These are phyloP conservation scores for Rhynchopsitta pachyrhyncha DNA, from an alignment of 2,113 vertebrate species.

Conservation along the genomic window DNA sequence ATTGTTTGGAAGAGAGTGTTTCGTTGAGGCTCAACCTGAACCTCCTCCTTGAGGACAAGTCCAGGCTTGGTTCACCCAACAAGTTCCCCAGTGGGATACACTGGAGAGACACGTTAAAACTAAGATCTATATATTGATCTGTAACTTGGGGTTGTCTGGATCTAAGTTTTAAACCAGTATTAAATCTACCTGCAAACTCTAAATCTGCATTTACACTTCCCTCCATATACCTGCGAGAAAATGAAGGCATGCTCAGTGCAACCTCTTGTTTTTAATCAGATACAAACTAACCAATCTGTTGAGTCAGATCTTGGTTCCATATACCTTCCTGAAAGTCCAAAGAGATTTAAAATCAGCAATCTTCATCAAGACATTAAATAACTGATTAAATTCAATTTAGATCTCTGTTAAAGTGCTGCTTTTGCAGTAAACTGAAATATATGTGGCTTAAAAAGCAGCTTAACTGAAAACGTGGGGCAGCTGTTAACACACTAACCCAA, in stretches of 20 bases:
- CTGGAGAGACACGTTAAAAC: not conserved
- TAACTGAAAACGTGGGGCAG: not conserved
- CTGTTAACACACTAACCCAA: not conserved
- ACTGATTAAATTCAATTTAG: not conserved
- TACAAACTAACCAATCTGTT: not conserved
- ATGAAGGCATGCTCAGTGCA: not conserved
- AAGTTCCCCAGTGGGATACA: not conserved
- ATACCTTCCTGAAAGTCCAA: not conserved
- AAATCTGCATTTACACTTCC: not conserved
- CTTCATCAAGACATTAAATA: conserved; percentile 8
- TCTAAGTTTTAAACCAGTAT: not conserved
- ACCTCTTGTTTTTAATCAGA: not conserved
- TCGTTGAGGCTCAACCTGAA: not conserved
- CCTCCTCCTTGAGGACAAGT: rapidly evolving
- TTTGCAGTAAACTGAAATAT: not conserved
- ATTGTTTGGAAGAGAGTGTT: not conserved
- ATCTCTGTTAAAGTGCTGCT: not conserved
- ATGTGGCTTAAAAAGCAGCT: not conserved
- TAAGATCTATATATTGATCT: not conserved
- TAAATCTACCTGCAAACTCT: not conserved
- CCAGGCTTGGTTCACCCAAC: not conserved
- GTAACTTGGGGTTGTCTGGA: not conserved
- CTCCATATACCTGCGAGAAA: not conserved
- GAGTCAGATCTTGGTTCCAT: not conserved
- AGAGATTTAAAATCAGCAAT: not conserved